Percentiles rank a stretch among this genome's conserved stretches.
phyloP scores from a whole-genome alignment of 2,888 invertebrate genomes.

The Caenorhabditis virilis region DNA sequence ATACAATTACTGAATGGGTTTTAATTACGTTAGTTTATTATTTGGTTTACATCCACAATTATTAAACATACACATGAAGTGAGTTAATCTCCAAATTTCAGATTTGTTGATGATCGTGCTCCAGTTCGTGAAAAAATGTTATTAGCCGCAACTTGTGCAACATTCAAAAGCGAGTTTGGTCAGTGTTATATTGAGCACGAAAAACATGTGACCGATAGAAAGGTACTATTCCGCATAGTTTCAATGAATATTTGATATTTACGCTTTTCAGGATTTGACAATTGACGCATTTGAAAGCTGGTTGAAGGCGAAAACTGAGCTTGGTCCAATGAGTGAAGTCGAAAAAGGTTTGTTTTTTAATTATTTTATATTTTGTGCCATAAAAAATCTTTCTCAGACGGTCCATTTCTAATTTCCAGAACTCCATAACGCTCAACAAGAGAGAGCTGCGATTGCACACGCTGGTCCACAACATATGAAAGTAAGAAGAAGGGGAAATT shows the following conservation, averaged over 20 bases:
- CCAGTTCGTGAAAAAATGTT: slow-evolving; percentile 90
- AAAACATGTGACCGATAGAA: slow-evolving; percentile 80
- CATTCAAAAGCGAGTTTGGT: slow-evolving; percentile 93
- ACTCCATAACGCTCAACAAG: slow-evolving; percentile 51
- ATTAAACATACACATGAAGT: neutral
- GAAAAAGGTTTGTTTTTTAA: too few species aligned
- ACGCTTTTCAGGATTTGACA: slow-evolving; percentile 77
- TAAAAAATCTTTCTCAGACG: too few species aligned
- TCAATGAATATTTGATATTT: slow-evolving; percentile 1
- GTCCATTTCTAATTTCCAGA: too few species aligned
- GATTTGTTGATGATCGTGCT: slow-evolving; percentile 91
- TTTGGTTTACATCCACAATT: neutral
- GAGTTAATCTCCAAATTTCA: slow-evolving; percentile 74
- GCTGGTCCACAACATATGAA: slow-evolving; percentile 69
- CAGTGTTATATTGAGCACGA: slow-evolving; percentile 91
- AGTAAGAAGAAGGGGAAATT: slow-evolving; percentile 50
- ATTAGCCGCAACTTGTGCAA: slow-evolving; percentile 95
- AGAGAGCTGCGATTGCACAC: slow-evolving; percentile 46
- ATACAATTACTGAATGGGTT: slow-evolving; percentile 84
- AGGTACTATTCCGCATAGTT: slow-evolving; percentile 21
- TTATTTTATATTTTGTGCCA: too few species aligned
- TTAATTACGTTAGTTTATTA: slow-evolving; percentile 58
- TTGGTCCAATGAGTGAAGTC: slow-evolving; percentile 82
- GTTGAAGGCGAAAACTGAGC: slow-evolving; percentile 79
- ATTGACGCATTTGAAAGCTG: slow-evolving; percentile 83